Base-by-base conservation (phyloP, 2,888 invertebrate genomes). In the Mactromeris polynyma region DNA sequence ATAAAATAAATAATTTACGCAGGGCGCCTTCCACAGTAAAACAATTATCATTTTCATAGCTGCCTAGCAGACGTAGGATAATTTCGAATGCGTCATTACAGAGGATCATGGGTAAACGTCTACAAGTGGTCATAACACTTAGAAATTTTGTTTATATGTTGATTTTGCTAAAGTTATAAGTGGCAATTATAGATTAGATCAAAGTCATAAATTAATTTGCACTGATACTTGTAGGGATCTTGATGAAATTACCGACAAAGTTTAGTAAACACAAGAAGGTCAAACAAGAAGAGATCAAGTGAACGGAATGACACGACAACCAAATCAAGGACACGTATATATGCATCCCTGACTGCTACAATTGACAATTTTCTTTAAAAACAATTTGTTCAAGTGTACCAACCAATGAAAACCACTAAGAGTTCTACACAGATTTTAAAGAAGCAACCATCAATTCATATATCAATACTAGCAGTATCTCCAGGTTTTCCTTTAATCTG, bases 111-210 rank as follows among this genome's bases (percentile, higher is more conserved):
- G 26, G 73, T 73, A 33, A 33, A 73, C 19, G 36, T 33, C 36
- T 36, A 14, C 19, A 73, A 73, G 73, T 73, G 73, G 73, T 73
- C 73, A 73, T 73, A 73, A 73, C 31, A 73, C 73, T 36, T 33
- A 36, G 19, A 73, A 73, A 36, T 11, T 73, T 73, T 33, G 36
- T 73, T 73, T 73, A 73, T 73, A 33, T 73, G 36, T 73, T 36
- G 73, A 36, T 73, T 36, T 36, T 17, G 36, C 19, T 33, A 21
- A 36, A 73, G 19, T 73, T 33, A 73, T 11, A 33, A 73, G 36
- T 26, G 73, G 73, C 36, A 73, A 73, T 73, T 73, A 73, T 73
- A 33, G 73, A 73, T 73, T 33, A 73, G 73, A 73, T 73, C 73
- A 33, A 73, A 36, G 33, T 33, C 9, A 33, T 73, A 73, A 73